Evolutionary conservation across 2,888 invertebrate species (phyloP), one percentile per base, ranked within the genome.

Genomic region (Drosophila kuntzei): DNA sequence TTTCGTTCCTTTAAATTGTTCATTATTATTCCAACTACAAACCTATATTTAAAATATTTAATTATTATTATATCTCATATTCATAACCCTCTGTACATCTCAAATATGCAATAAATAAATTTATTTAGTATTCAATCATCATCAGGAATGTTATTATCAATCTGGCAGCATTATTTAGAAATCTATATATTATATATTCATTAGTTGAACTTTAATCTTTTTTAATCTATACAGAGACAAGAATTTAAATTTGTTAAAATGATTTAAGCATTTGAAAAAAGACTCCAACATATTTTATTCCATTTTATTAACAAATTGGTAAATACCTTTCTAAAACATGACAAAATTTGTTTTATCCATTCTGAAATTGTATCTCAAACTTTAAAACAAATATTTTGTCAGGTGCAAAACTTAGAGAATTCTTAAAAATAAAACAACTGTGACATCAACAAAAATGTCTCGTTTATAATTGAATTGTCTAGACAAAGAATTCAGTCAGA

Each of bases 381-480:
- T 27, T 27, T 1, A 27, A 27, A 1, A 27, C 27, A 27, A 27
- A 8, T 27, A 2, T 27, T 27, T 27, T 8, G 27, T 12, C 7
- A 2, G 6, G 1, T 7, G n/a, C 20, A 22, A n/a, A 11, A 4
- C 27, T 27, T 27, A 14, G 25, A 14, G 5, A 47, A 16, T n/a
- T 47, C 11, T 0, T 0, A 0, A 6, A 16, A 12, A 47, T 32
- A 6, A 16, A 12, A 47, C 18, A 6, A 12, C 8, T 12, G 12
- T n/a, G 32, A 49, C 20, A 47, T n/a, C 12, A n/a, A 32, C 32
- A 1, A 32, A n/a, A 4, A 11, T 4, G 12, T 14, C 16, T 25
- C 11, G 27, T 27, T 22, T 9, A 36, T n/a, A 25, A 22, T 50
- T 34, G 25, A 50, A 36, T 36, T 50, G 25, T 50, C 34, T 25